Conservation (phyloP, 2,113 vertebrate species). For the Poeciliopsis turrubarensis region DNA sequence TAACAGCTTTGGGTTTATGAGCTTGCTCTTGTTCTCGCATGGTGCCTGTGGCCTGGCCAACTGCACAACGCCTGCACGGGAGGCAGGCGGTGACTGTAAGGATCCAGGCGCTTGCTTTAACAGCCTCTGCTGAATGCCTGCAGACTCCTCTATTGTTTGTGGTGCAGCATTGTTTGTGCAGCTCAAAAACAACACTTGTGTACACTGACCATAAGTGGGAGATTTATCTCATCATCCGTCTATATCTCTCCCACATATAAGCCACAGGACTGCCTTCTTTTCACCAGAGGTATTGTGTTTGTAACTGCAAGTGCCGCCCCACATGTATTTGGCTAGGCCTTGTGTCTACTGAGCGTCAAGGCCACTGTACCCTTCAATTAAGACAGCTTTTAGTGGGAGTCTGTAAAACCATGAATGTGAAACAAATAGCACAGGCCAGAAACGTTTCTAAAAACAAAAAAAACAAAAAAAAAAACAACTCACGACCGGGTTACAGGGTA, state of each 20-base stretch:
- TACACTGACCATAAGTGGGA: slow-evolving; percentile 72
- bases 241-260: slow-evolving; percentile 49
- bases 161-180: slow-evolving; percentile 70
- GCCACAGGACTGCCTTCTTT: slow-evolving; percentile 53
- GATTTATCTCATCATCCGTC: slow-evolving; percentile 69
- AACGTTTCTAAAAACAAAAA: slow-evolving; percentile 61
- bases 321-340: slow-evolving; percentile 71
- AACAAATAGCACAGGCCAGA: slow-evolving; percentile 74
- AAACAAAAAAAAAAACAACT: slow-evolving; percentile 44
- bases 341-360: slow-evolving; percentile 70
- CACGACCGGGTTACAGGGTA: slow-evolving; percentile 47
- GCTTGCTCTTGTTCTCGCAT: slow-evolving; percentile 44
- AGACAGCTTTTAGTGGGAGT: slow-evolving; percentile 70
- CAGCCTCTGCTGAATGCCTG: slow-evolving; percentile 70
- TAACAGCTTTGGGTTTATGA: slow-evolving; percentile 42
- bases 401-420: slow-evolving; percentile 72
- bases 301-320: slow-evolving; percentile 63
- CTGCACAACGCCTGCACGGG: slow-evolving; percentile 61
- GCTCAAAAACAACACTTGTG: slow-evolving; percentile 58
- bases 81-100: slow-evolving; percentile 46
- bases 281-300: slow-evolving; percentile 70
- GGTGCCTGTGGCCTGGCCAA: slow-evolving; percentile 57
- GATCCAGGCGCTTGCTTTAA: slow-evolving; percentile 54
- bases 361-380: slow-evolving; percentile 76
- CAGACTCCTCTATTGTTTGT: slow-evolving; percentile 71